A percentile compares a stretch with the other conserved stretches of the same genome.
Evolutionary conservation across 2,797 vertebrate genomes (phyloP).

Genomic region (Enteromius trimaculatus): DNA sequence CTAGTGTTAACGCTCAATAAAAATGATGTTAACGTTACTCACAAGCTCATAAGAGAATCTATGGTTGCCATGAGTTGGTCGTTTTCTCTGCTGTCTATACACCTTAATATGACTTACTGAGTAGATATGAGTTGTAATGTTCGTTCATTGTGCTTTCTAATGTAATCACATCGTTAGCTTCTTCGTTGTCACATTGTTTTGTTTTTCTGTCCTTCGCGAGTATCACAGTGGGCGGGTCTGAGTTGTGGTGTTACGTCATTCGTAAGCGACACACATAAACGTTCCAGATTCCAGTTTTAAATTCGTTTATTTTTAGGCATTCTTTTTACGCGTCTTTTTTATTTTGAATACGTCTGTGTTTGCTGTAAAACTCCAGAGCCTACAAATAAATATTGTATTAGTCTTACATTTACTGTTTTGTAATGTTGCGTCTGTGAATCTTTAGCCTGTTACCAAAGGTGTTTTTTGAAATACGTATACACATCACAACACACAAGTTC

Average conservation of each 20-base stretch:
- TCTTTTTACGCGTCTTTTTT: background rate
- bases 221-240: background rate
- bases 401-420: background rate
- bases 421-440: background rate
- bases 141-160: background rate
- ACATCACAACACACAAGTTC: background rate
- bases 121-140: background rate
- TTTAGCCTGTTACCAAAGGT: background rate
- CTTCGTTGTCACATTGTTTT: slow-evolving; percentile 3
- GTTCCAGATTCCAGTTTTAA: background rate
- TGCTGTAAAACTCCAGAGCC: background rate
- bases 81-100: background rate
- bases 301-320: background rate
- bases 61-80: slow-evolving; percentile 35
- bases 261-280: background rate
- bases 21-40: slow-evolving; percentile 44
- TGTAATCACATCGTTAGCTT: background rate
- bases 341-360: background rate
- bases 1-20: background rate
- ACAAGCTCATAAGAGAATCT: slow-evolving; percentile 60
- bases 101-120: background rate
- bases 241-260: slow-evolving; percentile 11
- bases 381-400: background rate
- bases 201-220: background rate
- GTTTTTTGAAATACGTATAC: background rate